A percentile compares a stretch with the other conserved stretches of the same genome.
Evolutionary conservation across 2,113 vertebrate species (phyloP).

Genomic region (Neolamprologus tretocephalus): DNA sequence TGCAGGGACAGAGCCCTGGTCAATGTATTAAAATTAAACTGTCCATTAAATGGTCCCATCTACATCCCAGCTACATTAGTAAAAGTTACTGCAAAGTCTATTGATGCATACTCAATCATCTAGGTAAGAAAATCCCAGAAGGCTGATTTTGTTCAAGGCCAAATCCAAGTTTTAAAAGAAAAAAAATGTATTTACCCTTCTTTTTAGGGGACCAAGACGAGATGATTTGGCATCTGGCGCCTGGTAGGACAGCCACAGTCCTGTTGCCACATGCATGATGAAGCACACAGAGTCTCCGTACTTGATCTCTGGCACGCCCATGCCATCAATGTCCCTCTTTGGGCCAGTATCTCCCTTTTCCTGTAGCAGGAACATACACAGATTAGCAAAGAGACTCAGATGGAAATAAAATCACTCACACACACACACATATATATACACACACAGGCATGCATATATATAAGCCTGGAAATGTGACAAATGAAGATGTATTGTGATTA

Average conservation of each 20-base stretch:
- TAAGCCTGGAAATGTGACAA: neutral
- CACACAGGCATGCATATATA: neutral
- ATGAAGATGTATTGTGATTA: constrained; percentile 3
- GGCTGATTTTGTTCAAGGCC: neutral
- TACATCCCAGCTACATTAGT: neutral
- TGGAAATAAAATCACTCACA: neutral
- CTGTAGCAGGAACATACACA: constrained; percentile 42
- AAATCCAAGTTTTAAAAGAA: neutral
- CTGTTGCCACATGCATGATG: constrained; percentile 84
- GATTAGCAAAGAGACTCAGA: neutral
- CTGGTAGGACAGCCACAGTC: constrained; percentile 92
- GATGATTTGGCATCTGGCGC: constrained; percentile 91
- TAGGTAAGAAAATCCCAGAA: neutral
- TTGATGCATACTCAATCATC: neutral
- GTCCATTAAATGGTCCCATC: neutral
- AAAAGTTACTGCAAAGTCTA: neutral
- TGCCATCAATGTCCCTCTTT: constrained; percentile 92
- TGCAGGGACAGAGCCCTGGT: neutral
- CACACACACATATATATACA: accelerated
- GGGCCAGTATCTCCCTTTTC: constrained; percentile 84
- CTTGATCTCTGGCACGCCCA: constrained; percentile 93
- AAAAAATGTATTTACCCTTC: constrained; percentile 74
- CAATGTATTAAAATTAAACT: neutral
- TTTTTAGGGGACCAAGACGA: constrained; percentile 87
- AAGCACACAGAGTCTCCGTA: constrained; percentile 94